These are phyloP conservation scores for Brachionus angularis DNA, from an alignment of 1,140 invertebrate genomes.

Conservation along the genomic window DNA sequence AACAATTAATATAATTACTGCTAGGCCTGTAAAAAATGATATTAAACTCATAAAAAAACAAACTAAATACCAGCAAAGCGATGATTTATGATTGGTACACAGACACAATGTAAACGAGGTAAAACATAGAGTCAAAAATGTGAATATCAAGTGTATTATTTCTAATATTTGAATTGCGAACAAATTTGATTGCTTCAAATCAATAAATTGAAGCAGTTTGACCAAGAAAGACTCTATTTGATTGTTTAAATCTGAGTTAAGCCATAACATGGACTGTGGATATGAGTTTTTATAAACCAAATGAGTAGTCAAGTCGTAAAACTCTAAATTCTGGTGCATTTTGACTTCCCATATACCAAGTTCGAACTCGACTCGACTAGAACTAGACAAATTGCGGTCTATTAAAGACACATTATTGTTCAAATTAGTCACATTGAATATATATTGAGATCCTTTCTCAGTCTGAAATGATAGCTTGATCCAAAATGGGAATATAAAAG, in stretches of 20 bases:
- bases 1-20: conserved; percentile 12
- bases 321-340: conserved; percentile 28
- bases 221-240: conserved; percentile 29
- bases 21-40: conserved; percentile 3
- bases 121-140: conserved; percentile 34
- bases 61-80: conserved; percentile 39
- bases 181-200: conserved; percentile 24
- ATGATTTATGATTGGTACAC: conserved; percentile 22
- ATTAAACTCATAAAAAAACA: conserved; percentile 34
- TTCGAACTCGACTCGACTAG: not conserved
- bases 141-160: conserved; percentile 38
- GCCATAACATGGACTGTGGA: conserved; percentile 13
- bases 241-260: conserved; percentile 27
- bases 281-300: not conserved
- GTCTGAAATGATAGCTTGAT: conserved; percentile 34
- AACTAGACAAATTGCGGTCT: not conserved
- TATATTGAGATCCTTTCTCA: too few species aligned
- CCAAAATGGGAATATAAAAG: conserved; percentile 42
- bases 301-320: not conserved
- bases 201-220: conserved; percentile 20
- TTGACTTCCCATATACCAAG: conserved; percentile 42
- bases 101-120: conserved; percentile 41
- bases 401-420: not conserved
- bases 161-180: conserved; percentile 35
- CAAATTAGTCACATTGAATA: not conserved